phyloP scores from a whole-genome alignment of 2,888 invertebrate species.

The Morpho deidamia region DNA sequence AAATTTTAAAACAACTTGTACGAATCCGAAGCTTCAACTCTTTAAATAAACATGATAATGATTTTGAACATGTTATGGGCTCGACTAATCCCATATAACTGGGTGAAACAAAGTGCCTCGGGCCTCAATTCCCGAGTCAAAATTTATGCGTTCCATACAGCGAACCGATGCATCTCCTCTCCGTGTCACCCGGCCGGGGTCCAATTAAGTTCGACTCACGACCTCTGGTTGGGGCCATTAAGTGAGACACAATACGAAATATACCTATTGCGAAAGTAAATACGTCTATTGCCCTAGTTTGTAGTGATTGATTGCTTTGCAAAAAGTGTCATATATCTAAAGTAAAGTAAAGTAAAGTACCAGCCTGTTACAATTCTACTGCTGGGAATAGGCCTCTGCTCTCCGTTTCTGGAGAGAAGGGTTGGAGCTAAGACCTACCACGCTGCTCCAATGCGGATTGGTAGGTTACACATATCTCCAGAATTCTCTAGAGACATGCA shows the following conservation, averaged over 20 bases:
- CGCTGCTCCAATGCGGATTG: no score
- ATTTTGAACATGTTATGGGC: background rate
- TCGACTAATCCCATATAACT: conserved; percentile 9
- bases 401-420: no score
- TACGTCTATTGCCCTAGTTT: no score
- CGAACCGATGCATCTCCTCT: conserved; percentile 71
- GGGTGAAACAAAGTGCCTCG: conserved; percentile 41
- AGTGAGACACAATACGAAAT: conserved; percentile 31
- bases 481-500: no score
- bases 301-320: no score
- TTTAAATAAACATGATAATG: conserved; percentile 3
- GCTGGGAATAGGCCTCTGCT: no score
- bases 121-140: conserved; percentile 25
- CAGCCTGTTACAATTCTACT: no score
- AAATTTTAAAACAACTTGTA: background rate
- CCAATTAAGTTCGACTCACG: conserved; percentile 77
- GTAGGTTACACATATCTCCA: no score
- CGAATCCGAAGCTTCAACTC: background rate
- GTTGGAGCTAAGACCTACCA: no score
- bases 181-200: conserved; percentile 71
- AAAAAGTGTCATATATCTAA: no score
- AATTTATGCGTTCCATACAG: conserved; percentile 72
- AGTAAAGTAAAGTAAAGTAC: no score
- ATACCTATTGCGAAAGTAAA: no score
- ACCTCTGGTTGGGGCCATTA: conserved; percentile 50